Evolutionary conservation across 2,113 vertebrate genomes (phyloP).

Genomic region (Myiozetetes cayanensis): DNA sequence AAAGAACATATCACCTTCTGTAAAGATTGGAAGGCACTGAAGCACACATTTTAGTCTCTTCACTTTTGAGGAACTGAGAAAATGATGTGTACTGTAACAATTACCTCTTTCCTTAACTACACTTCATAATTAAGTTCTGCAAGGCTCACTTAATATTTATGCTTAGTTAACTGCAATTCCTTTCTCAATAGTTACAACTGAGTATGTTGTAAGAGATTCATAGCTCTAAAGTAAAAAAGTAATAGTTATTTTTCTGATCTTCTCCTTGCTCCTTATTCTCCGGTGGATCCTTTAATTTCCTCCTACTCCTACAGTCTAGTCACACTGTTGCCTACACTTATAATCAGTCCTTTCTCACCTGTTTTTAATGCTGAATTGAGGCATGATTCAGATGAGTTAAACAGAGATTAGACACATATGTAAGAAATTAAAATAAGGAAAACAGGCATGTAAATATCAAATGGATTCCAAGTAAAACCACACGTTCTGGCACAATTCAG

Average conservation of each 20-base stretch:
- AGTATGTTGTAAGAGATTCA: not conserved
- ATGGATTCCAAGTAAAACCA: not conserved
- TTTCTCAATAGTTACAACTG: not conserved
- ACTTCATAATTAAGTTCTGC: not conserved
- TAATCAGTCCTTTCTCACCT: not conserved
- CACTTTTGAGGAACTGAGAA: not conserved
- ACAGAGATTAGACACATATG: not conserved
- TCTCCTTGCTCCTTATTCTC: not conserved
- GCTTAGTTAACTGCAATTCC: not conserved
- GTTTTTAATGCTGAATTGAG: not conserved
- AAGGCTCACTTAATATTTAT: not conserved
- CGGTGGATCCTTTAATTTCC: not conserved
- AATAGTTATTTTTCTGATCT: not conserved
- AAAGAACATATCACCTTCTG: not conserved
- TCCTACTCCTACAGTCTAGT: constrained; percentile 12
- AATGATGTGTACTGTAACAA: not conserved
- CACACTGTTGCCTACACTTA: not conserved
- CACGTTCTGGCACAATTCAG: not conserved
- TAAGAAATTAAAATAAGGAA: not conserved
- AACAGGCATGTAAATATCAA: not conserved
- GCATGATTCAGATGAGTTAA: not conserved
- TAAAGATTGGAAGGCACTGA: not conserved
- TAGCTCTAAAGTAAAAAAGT: not conserved
- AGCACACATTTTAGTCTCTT: not conserved
- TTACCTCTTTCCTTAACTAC: not conserved